Base-by-base conservation (phyloP, 2,797 vertebrate genomes). In the Tympanoctomys barrerae region DNA sequence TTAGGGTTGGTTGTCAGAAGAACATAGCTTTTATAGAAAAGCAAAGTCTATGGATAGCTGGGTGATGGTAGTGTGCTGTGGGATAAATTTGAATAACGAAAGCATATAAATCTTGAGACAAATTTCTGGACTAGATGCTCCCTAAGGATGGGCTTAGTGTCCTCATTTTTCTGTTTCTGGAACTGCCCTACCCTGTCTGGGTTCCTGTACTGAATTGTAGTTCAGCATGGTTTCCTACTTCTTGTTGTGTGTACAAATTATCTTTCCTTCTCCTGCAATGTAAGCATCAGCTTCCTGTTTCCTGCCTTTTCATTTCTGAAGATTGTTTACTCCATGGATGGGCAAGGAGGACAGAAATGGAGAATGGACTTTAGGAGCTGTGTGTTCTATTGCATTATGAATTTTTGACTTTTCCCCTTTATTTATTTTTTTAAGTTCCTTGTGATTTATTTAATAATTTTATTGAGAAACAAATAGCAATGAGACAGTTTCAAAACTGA, bases 131-230 rank as follows among this genome's bases (percentile, higher is more conserved):
- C 24, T 14, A 11, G 12, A 11, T 42, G 71, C 22, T 46, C 13
- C 71, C 71, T 26, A 75, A 49, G 26, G 11, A 14, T 42, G 39
- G 22, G 39, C 71, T 73, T 26, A 26, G 5, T 31, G 12, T 49
- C 73, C 42, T 26, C 42, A 42, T 77, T 49, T 77, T 77, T 49
- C 42, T 77, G 4, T 31, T 46, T 73, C 10, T 73, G 36, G n/a
- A 24, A 36, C 24, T 8, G 36, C 39, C 36, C 10, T 9, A 42
- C 4, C 4, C 8, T 4, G 0, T 13, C 4, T 24, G n/a, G 24
- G 70, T 73, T 73, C 22, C 36, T 73, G 70, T 9, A 11, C 5
- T 39, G 36, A 12, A 26, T 24, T 12, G 9, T 39, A 22, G 70
- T 21, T 24, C 36, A 13, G 18, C 5, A 19, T 39, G 70, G 21